Evolutionary conservation across 2,888 invertebrate genomes (phyloP).

Genomic region (Eurytoma californica): DNA sequence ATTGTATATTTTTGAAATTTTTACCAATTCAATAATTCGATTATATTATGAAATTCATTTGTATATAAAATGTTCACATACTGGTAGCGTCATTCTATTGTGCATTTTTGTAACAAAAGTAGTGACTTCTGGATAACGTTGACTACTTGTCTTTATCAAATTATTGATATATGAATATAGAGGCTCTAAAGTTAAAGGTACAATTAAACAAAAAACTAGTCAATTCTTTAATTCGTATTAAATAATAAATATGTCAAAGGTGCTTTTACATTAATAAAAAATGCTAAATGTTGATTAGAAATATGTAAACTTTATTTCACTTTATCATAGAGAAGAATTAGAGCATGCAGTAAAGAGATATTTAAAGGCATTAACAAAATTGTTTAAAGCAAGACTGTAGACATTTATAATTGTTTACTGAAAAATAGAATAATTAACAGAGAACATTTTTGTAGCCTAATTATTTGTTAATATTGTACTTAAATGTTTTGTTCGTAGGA

Average conservation of each 20-base stretch:
- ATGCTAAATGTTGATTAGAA: slow-evolving; percentile 6
- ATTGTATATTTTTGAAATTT: slow-evolving; percentile 46
- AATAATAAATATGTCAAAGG: slow-evolving; percentile 11
- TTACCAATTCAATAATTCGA: slow-evolving; percentile 32
- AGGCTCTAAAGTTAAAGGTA: slow-evolving; percentile 16
- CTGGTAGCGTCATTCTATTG: slow-evolving; percentile 24
- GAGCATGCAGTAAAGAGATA: neutral
- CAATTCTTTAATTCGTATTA: slow-evolving; percentile 32
- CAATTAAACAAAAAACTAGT: slow-evolving; percentile 32
- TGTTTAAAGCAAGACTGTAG: slow-evolving; percentile 9
- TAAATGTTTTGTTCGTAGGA: neutral
- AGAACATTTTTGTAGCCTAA: slow-evolving; percentile 4
- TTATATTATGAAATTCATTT: slow-evolving; percentile 26
- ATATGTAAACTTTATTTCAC: slow-evolving; percentile 19
- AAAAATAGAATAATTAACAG: neutral
- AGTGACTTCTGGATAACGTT: slow-evolving; percentile 15
- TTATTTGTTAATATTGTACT: slow-evolving; percentile 17
- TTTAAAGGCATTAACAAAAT: slow-evolving; percentile 10
- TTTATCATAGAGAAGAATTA: neutral
- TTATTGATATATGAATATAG: slow-evolving; percentile 1
- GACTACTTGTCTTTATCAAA: slow-evolving; percentile 11
- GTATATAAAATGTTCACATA: slow-evolving; percentile 45
- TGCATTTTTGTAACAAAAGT: slow-evolving; percentile 41
- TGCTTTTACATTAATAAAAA: slow-evolving; percentile 27
- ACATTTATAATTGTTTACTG: slow-evolving; percentile 6